These are phyloP conservation scores for Mechanitis messenoides DNA, from an alignment of 2,888 invertebrate genomes.

Conservation along the genomic window DNA sequence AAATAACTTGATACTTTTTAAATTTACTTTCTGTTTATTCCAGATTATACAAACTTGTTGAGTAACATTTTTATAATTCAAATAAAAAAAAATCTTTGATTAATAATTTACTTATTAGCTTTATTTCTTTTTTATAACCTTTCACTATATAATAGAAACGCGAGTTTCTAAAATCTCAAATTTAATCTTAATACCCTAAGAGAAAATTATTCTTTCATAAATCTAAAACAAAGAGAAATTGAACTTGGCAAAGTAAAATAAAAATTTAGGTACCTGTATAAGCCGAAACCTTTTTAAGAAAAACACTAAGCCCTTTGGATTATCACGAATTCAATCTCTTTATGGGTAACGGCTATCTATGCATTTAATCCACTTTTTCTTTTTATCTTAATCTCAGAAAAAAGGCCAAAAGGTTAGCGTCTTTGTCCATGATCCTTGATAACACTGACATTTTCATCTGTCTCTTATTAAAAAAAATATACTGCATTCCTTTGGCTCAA, in stretches of 20 bases:
- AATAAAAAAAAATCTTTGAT: too few relatives aligned
- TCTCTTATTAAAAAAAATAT: slow-evolving; percentile 62
- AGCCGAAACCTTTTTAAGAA: slow-evolving; percentile 33
- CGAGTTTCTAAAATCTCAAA: slow-evolving; percentile 1
- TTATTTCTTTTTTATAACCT: too few relatives aligned
- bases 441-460: slow-evolving; percentile 53
- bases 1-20: too few relatives aligned
- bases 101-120: too few relatives aligned
- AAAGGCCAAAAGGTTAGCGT: slow-evolving; percentile 52
- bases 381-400: slow-evolving; percentile 62
- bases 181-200: not conserved
- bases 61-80: too few relatives aligned
- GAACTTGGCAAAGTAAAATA: slow-evolving; percentile 18
- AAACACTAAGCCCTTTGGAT: slow-evolving; percentile 38
- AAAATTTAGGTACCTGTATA: slow-evolving; percentile 45
- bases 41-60: too few relatives aligned
- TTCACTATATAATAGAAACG: too few relatives aligned
- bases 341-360: slow-evolving; percentile 62
- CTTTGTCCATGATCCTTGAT: slow-evolving; percentile 59
- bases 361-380: slow-evolving; percentile 71
- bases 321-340: slow-evolving; percentile 57
- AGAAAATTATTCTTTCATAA: too few relatives aligned
- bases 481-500: slow-evolving; percentile 53
- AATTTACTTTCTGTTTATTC: too few relatives aligned
- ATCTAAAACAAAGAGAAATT: slow-evolving; percentile 8